Base-by-base conservation (phyloP, 1,140 invertebrate genomes). In the Ips nitidus region DNA sequence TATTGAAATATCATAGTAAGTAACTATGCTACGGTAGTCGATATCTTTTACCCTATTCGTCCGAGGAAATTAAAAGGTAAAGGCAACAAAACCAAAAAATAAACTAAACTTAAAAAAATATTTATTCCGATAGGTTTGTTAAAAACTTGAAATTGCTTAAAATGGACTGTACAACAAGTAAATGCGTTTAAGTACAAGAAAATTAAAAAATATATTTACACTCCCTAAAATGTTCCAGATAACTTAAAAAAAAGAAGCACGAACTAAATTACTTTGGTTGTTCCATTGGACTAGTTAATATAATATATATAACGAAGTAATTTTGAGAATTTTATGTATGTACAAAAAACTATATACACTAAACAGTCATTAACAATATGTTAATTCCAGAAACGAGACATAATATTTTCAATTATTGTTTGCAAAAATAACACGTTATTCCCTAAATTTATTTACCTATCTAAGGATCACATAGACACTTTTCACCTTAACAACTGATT, bases 241-340 rank as follows among this genome's bases (percentile, higher is more conserved):
- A 67, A 57, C 53, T 43, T 43, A 55, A 71, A 62, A 66, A 36
- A 56, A 70, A 65, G 22, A 22, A 22, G 22, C 22, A 64, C 52
- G 40, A 42, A 59, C 2, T 42, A 41, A 59, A 74, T 72, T 64
- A 78, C 79, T 80, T 80, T 80, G 79, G 79, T 77, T 80, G 71
- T 74, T 79, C 65, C 66, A 74, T 76, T 79, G 73, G 79, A 80
- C 78, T 79, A 80, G 79, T 77, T 74, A 76, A 77, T 69, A 76
- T 50, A 50, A 50, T 50, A 50, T 50, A 22, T 50, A 50, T 50
- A 50, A 50, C 37, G 6, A 58, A 60, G 66, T 73, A 22, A 22
- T 22, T 22, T 22, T 66, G 38, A 47, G 58, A 60, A 36, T 4
- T 41, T 59, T 59, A 59, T 52, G 64, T 74, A 69, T 68, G 71